Evolutionary conservation across 35 echinoderm and acorn worm species (phyloP).

Genomic region (Lytechinus pictus): DNA sequence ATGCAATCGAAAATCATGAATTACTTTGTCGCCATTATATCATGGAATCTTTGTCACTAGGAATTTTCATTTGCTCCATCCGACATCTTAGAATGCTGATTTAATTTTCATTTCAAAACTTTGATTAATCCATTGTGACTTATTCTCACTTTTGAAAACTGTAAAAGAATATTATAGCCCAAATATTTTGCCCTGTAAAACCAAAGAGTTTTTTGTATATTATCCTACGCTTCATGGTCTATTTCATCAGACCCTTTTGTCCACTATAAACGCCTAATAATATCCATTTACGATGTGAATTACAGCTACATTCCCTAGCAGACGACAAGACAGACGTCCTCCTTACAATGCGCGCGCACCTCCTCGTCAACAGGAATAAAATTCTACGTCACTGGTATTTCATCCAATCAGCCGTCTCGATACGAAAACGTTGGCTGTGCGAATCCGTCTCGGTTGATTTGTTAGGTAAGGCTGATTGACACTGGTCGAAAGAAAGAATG

Average conservation of each 20-base stretch:
- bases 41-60: too few species aligned
- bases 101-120: too few species aligned
- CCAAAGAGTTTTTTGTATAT: not conserved
- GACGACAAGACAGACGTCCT: not conserved
- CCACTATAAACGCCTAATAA: not conserved
- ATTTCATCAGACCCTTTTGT: not conserved
- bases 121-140: too few species aligned
- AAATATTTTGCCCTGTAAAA: not conserved
- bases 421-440: not conserved
- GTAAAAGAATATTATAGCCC: too few species aligned
- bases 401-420: not conserved
- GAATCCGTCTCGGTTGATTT: conserved; percentile 26
- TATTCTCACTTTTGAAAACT: too few species aligned
- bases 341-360: not conserved
- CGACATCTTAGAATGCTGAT: too few species aligned
- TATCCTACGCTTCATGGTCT: not conserved
- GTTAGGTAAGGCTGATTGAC: conserved; percentile 46
- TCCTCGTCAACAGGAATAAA: not conserved
- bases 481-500: conserved; percentile 29
- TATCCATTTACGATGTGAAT: not conserved
- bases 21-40: too few species aligned
- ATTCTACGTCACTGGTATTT: conserved; percentile 17
- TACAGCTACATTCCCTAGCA: not conserved
- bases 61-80: too few species aligned
- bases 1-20: too few species aligned